These are phyloP conservation scores for Drosophila acutilabella DNA, from an alignment of 2,888 invertebrate genomes.

Conservation along the genomic window DNA sequence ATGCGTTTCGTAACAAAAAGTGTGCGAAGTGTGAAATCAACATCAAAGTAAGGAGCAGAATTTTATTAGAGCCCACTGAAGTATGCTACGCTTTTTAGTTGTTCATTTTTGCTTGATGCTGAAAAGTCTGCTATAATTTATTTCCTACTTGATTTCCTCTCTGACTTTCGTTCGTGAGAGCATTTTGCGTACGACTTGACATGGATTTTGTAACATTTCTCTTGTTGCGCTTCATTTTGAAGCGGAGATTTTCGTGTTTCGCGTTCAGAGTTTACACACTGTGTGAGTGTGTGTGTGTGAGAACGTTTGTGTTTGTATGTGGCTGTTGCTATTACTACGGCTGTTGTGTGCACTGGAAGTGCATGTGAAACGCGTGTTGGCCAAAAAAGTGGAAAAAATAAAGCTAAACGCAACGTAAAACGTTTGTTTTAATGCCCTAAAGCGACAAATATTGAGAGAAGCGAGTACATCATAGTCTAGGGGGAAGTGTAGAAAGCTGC, in stretches of 20 bases:
- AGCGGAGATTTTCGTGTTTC: slow-evolving; percentile 71
- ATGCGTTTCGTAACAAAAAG: not conserved
- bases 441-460: slow-evolving; percentile 77
- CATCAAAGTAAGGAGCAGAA: not conserved
- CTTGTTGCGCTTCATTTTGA: slow-evolving; percentile 68
- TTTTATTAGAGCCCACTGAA: not conserved
- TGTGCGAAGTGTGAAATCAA: not conserved
- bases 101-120: not conserved
- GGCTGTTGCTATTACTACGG: slow-evolving; percentile 24
- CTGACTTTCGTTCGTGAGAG: slow-evolving; percentile 14
- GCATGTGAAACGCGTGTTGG: slow-evolving; percentile 66
- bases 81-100: slow-evolving; percentile 2
- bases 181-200: slow-evolving; percentile 17
- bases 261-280: slow-evolving; percentile 57
- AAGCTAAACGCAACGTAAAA: slow-evolving; percentile 71
- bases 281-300: slow-evolving; percentile 13
- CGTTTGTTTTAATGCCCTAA: slow-evolving; percentile 81
- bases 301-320: slow-evolving; percentile 7
- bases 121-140: not conserved
- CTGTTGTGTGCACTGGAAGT: slow-evolving; percentile 65
- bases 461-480: slow-evolving; percentile 4
- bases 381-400: slow-evolving; percentile 34
- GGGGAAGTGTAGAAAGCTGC: slow-evolving; percentile 23
- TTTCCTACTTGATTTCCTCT: not conserved
- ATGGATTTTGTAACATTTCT: slow-evolving; percentile 14